These are phyloP conservation scores for Cyclophora albipunctata DNA, from an alignment of 2,888 invertebrate species.

Conservation along the genomic window DNA sequence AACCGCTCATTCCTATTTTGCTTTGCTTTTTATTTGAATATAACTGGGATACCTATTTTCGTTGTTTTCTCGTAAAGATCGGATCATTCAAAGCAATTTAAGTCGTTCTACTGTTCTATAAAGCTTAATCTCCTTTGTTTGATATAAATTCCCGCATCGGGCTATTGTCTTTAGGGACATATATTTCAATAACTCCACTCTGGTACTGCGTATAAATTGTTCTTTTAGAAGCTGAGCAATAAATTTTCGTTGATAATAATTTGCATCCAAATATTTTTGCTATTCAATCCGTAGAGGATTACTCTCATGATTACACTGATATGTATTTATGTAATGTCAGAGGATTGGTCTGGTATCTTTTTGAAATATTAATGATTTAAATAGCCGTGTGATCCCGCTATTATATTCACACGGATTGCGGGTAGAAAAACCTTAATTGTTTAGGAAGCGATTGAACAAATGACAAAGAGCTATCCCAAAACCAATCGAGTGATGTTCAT, in stretches of 20 bases:
- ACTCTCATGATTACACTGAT: conserved; percentile 19
- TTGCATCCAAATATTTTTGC: conserved; percentile 43
- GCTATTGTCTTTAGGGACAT: conserved; percentile 62
- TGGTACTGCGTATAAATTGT: conserved; percentile 63
- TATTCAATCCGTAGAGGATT: conserved; percentile 33
- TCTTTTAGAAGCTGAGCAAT: conserved; percentile 62
- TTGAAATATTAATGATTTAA: background rate
- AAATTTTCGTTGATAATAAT: conserved; percentile 58
- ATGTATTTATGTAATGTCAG: background rate
- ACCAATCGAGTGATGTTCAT: background rate
- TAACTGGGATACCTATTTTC: conserved; percentile 51
- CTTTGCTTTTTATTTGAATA: conserved; percentile 57
- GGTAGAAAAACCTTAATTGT: no score
- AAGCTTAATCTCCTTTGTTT: conserved; percentile 34
- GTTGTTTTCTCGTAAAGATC: conserved; percentile 40
- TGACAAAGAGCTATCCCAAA: no score
- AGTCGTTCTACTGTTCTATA: conserved; percentile 31
- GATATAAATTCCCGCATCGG: conserved; percentile 27
- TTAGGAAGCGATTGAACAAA: no score
- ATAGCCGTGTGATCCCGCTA: no score
- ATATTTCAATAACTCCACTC: conserved; percentile 67
- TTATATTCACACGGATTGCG: no score
- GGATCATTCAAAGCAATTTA: conserved; percentile 24
- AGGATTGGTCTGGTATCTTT: conserved; percentile 5
- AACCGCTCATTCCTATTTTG: conserved; percentile 59